phyloP scores from a whole-genome alignment of 2,888 invertebrate species.

The Catocala fraxini region DNA sequence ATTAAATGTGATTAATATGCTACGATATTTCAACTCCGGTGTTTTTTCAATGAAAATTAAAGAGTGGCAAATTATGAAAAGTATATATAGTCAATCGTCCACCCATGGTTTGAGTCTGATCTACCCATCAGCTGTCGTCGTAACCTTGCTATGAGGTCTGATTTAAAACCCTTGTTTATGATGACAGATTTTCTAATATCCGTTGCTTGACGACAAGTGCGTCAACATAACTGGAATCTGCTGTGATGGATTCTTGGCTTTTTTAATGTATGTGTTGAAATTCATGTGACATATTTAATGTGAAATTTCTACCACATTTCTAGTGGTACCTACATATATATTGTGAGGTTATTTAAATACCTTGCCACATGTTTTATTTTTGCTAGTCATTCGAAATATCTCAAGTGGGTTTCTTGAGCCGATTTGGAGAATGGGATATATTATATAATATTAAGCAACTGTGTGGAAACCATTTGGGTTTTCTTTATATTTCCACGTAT shows the following conservation, averaged over 20 bases:
- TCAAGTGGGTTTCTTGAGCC: neutral
- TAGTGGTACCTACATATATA: conserved; percentile 1
- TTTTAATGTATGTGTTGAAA: conserved; percentile 13
- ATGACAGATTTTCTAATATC: conserved; percentile 42
- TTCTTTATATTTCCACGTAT: no score
- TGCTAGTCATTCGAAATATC: neutral
- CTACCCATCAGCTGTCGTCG: conserved; percentile 30
- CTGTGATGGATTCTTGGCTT: conserved; percentile 15
- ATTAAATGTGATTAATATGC: no score
- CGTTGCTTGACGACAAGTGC: conserved; percentile 31
- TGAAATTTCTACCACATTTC: conserved; percentile 3
- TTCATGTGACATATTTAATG: conserved; percentile 13
- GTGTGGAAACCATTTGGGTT: no score
- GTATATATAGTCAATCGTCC: conserved; percentile 23
- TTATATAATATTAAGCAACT: no score
- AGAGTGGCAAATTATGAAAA: conserved; percentile 4
- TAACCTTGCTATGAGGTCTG: conserved; percentile 30
- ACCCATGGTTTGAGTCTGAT: conserved; percentile 27
- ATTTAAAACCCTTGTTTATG: conserved; percentile 43
- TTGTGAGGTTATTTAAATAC: conserved; percentile 8
- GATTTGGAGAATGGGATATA: no score
- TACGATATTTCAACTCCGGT: neutral
- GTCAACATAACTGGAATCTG: conserved; percentile 9
- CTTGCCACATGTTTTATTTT: neutral
- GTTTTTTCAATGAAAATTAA: neutral